Percentiles rank a stretch among this genome's conserved stretches.
phyloP scores from a whole-genome alignment of 1,140 invertebrate genomes.

The Temnothorax curvispinosus region DNA sequence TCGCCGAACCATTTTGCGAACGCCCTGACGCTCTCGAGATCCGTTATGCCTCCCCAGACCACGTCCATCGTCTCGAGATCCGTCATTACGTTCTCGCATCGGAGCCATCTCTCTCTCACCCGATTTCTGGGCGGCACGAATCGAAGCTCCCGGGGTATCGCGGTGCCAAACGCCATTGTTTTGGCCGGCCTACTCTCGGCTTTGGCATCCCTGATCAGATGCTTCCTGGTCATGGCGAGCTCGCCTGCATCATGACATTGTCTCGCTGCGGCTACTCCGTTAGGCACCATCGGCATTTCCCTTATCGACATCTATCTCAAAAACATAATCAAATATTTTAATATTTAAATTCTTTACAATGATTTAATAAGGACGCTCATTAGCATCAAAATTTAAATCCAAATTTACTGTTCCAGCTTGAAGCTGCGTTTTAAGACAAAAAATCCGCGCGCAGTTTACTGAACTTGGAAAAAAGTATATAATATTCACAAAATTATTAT shows the following conservation, averaged over 20 bases:
- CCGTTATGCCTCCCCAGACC: constrained; percentile 86
- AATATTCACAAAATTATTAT: too few relatives aligned
- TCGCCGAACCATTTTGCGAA: constrained; percentile 79
- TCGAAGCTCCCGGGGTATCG: constrained; percentile 85
- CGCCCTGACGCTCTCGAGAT: constrained; percentile 82
- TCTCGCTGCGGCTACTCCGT: constrained; percentile 66
- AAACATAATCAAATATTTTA: constrained; percentile 3
- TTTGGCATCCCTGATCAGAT: constrained; percentile 85
- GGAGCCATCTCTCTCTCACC: constrained; percentile 84
- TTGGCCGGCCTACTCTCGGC: constrained; percentile 83
- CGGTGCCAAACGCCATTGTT: constrained; percentile 84
- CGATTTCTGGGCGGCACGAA: constrained; percentile 85
- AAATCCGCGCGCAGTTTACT: too few relatives aligned
- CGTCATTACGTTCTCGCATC: constrained; percentile 84
- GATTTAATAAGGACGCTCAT: too few relatives aligned
- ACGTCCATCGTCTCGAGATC: constrained; percentile 87
- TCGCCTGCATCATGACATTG: constrained; percentile 81
- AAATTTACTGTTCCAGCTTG: too few relatives aligned
- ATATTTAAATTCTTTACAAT: too few relatives aligned
- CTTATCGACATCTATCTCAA: constrained; percentile 71
- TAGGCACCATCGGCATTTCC: constrained; percentile 79
- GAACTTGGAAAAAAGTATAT: too few relatives aligned
- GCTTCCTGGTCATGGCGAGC: constrained; percentile 80
- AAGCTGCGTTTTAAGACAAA: too few relatives aligned
- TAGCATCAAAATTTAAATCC: too few relatives aligned